phyloP scores from a whole-genome alignment of 2,888 invertebrate genomes.

The Rhodophaea formosa region DNA sequence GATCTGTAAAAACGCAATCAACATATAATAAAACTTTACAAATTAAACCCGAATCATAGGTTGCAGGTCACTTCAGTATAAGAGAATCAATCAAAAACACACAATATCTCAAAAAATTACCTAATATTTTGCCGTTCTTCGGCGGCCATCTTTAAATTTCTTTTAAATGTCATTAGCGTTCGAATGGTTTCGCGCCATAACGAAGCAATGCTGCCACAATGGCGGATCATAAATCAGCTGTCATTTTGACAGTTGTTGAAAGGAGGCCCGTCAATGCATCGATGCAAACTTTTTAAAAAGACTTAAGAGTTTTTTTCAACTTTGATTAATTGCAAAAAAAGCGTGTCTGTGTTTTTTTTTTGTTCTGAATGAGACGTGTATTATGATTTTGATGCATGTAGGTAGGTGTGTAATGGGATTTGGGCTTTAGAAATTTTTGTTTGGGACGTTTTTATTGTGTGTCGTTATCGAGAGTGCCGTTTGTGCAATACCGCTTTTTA shows the following conservation, averaged over 20 bases:
- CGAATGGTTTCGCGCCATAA: constrained; percentile 75
- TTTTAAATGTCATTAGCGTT: constrained; percentile 70
- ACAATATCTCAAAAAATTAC: constrained; percentile 37
- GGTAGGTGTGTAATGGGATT: constrained; percentile 19
- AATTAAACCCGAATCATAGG: background rate
- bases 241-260: constrained; percentile 76
- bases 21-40: background rate
- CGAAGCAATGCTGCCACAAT: constrained; percentile 72
- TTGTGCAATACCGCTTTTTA: constrained; percentile 1
- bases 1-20: background rate
- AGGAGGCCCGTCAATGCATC: constrained; percentile 74
- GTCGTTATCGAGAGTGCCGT: background rate
- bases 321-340: constrained; percentile 70
- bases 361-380: constrained; percentile 43
- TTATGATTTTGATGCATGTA: constrained; percentile 30
- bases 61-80: constrained; percentile 34
- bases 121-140: constrained; percentile 31
- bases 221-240: constrained; percentile 75
- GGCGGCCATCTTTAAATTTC: constrained; percentile 61
- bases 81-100: constrained; percentile 47
- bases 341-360: constrained; percentile 45
- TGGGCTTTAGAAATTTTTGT: constrained; percentile 20
- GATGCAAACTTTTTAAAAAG: constrained; percentile 70
- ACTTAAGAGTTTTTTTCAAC: constrained; percentile 50
- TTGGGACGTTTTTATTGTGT: constrained; percentile 6